Base-by-base conservation (phyloP, 2,113 vertebrate genomes). In the Mesitornis unicolor region DNA sequence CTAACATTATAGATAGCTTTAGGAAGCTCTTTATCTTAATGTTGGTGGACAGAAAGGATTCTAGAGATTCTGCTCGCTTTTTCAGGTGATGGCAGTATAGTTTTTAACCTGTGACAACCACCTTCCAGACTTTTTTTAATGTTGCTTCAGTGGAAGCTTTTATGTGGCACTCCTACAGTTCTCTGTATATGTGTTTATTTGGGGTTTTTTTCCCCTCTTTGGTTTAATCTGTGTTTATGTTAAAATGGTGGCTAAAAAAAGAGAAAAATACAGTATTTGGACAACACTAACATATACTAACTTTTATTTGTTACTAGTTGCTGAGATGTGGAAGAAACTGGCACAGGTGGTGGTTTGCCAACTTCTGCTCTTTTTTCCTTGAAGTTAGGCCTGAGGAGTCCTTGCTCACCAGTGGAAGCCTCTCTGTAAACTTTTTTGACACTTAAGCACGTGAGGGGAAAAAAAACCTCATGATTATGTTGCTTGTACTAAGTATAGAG, bases 381-480 rank as follows among this genome's bases (percentile, higher is more conserved):
- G 48, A 82, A 81, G 60, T 84, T 81, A 81, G 73, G 38, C 45
- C 63, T 57, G 40, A 81, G 57, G 85, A 65, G 33, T 61, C 79
- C 38, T 92, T 86, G 50, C 40, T 80, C 89, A 77, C 35, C 18
- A 43, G 10, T 12, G 33, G 51, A 84, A 57, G n/a, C 50, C 8
- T 73, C 22, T 65, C 31, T n/a, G n/a, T 47, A 84, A 73, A n/a
- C 53, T 50, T 90, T 17, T 48, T 61, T 6, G 13, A 59, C 5
- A 17, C 33, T 61, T 83, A 77, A 76, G 16, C 20, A 10, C 31
- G 7, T 36, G 35, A 35, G 31, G 19, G 24, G 29, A 24, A 38
- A 54, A 59, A 60, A 42, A 2, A 0, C 4, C 3, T 5, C 45
- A 11, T 9, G 18, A 43, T 43, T n/a, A 26, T 48, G 4, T 25